Conservation (phyloP, 2,113 vertebrate species). For the Phoenicopterus ruber region DNA sequence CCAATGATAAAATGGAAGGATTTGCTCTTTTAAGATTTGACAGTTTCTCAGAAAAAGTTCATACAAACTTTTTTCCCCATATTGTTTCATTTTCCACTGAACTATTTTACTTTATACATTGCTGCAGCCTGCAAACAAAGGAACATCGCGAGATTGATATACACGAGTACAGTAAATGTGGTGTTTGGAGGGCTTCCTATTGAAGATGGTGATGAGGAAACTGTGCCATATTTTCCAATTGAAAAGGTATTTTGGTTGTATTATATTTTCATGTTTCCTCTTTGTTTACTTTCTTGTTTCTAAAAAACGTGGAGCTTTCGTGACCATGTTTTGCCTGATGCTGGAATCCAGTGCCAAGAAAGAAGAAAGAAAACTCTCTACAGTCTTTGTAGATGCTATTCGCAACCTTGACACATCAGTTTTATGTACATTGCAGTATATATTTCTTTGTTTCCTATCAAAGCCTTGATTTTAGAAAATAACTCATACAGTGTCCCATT, state of each 20-base stretch:
- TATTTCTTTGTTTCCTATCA: not conserved
- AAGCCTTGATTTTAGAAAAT: not conserved
- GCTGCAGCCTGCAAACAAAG: conserved; percentile 76
- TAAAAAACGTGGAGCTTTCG: not conserved
- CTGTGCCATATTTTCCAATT: conserved; percentile 80
- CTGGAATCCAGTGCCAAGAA: not conserved
- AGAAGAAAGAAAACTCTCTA: not conserved
- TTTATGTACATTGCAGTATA: not conserved
- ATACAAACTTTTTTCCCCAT: not conserved
- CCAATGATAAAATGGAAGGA: not conserved
- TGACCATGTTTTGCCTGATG: not conserved
- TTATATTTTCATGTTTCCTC: not conserved
- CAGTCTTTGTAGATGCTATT: not conserved
- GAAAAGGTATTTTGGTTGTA: conserved; percentile 74
- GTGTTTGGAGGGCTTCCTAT: conserved; percentile 87
- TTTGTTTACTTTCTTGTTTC: not conserved
- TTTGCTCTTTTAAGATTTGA: not conserved
- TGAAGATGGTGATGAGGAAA: conserved; percentile 86
- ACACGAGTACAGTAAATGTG: conserved; percentile 92
- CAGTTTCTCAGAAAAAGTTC: not conserved
- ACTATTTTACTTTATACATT: not conserved
- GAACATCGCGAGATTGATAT: conserved; percentile 81
- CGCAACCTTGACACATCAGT: not conserved
- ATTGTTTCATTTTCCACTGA: not conserved
- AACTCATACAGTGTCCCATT: not conserved